Evolutionary conservation across 2,888 invertebrate species (phyloP), one percentile per base, ranked within the genome.

Genomic region (Rhyacophila evoluta): DNA sequence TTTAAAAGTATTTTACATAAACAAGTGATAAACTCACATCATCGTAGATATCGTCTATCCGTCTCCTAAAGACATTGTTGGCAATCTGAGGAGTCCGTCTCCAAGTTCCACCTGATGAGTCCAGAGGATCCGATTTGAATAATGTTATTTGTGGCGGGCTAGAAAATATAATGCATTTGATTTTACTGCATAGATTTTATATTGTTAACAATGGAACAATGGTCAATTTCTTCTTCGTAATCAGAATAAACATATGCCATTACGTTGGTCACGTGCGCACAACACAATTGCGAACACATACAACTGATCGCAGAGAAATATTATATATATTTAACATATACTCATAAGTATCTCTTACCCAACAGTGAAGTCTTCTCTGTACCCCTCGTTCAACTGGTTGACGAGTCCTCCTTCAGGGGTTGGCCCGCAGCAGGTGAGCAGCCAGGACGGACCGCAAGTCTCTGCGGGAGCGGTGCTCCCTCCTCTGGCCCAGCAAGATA

Each of bases 401-500:
- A 15, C 3, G 69, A 33, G 33, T 69, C 69, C 69, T n/a, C 69
- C 29, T 28, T 33, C 69, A n/a, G 69, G 29, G 33, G 87, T 85
- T 4, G 88, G 87, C 67, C 92, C 87, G 83, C 95, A 95, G 86
- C 95, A 95, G 0, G 94, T 92, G 83, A 94, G 92, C 69, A 95
- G 87, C 94, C 94, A 94, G 84, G 91, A 91, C 69, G 91, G 91
- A 0, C 94, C 93, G 82, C 94, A 94, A 25, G 94, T 93, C 28
- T 92, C 87, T 39, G 91, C 90, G 84, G 92, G 90, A 38, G 89
- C 89, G 4, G 74, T 37, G 1, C 39, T n/a, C 11, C 95, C 95
- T 0, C 95, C 95, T 33, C 92, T 91, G 82, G 95, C 87, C 94
- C 95, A 95, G 85, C 95, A 95, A 19, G 93, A 91, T 69, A 95